Conservation (phyloP, 2,888 invertebrate genomes). For the Polyommatus iphigenia region DNA sequence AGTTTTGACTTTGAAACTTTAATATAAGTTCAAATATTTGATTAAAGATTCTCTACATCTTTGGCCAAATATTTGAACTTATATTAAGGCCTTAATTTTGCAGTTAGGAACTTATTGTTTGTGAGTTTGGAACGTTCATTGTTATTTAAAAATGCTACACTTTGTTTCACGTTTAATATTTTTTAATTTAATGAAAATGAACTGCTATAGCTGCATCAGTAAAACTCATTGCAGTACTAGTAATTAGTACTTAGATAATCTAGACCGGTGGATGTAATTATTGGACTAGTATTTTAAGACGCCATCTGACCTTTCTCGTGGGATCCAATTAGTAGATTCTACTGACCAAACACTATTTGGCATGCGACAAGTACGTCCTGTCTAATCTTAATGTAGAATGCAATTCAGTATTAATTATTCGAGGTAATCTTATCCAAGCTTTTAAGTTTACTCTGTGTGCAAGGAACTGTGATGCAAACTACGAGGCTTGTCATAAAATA, state of each 20-base stretch:
- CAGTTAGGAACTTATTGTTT: too few relatives aligned
- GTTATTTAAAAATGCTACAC: too few relatives aligned
- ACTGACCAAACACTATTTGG: slow-evolving; percentile 15
- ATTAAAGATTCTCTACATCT: too few relatives aligned
- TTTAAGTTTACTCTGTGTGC: too few relatives aligned
- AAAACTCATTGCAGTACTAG: too few relatives aligned
- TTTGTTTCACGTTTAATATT: too few relatives aligned
- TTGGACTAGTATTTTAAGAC: not conserved
- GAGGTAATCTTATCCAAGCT: not conserved
- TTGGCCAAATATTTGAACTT: not conserved
- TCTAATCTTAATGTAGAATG: slow-evolving; percentile 26
- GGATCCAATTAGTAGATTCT: slow-evolving; percentile 27
- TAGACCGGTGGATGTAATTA: not conserved
- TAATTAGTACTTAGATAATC: not conserved
- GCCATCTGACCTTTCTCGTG: slow-evolving; percentile 23
- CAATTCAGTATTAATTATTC: not conserved
- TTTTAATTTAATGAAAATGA: too few relatives aligned
- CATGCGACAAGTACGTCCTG: slow-evolving; percentile 17
- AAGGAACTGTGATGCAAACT: too few relatives aligned
- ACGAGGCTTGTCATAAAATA: too few relatives aligned
- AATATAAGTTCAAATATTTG: not conserved
- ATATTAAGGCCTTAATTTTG: too few relatives aligned
- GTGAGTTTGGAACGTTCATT: too few relatives aligned
- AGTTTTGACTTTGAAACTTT: not conserved
- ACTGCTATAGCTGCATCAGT: too few relatives aligned